Evolutionary conservation across 2,113 vertebrate genomes (phyloP).

Genomic region (Crotophaga sulcirostris): DNA sequence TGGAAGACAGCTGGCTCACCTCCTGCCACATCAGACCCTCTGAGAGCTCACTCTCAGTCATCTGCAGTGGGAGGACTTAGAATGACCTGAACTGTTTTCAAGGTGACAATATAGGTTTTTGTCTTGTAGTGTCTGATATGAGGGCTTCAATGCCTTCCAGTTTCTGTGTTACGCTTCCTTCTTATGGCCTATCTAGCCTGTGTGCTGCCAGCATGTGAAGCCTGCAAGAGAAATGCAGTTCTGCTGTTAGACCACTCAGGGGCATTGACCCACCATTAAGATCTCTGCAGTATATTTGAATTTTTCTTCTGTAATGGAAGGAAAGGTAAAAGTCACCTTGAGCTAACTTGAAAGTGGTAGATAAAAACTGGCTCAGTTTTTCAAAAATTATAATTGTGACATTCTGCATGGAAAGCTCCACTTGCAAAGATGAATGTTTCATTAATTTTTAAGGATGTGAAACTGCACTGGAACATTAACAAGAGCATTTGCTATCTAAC

Average conservation of each 20-base stretch:
- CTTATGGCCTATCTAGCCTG: neutral
- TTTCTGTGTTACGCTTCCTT: neutral
- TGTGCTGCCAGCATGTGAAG: neutral
- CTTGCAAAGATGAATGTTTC: slow-evolving; percentile 24
- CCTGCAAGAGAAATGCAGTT: neutral
- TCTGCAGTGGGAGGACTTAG: neutral
- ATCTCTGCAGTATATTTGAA: neutral
- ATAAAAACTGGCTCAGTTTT: neutral
- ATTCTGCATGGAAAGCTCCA: neutral
- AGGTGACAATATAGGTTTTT: neutral
- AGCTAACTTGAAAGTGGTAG: neutral
- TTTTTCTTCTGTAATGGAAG: neutral
- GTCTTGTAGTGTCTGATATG: neutral
- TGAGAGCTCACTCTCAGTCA: neutral
- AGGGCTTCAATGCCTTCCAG: neutral
- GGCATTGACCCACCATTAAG: neutral
- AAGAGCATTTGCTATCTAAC: neutral
- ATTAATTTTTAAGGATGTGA: slow-evolving; percentile 44
- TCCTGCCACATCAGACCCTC: neutral
- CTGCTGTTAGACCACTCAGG: neutral
- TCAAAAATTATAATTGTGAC: neutral
- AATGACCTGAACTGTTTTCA: neutral
- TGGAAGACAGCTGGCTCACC: neutral
- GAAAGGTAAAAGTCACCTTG: neutral
- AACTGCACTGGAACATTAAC: slow-evolving; percentile 1